A percentile compares a stretch with the other conserved stretches of the same genome.
Conservation (phyloP, 1,140 invertebrate genomes). For the Plutomurus gul region DNA sequence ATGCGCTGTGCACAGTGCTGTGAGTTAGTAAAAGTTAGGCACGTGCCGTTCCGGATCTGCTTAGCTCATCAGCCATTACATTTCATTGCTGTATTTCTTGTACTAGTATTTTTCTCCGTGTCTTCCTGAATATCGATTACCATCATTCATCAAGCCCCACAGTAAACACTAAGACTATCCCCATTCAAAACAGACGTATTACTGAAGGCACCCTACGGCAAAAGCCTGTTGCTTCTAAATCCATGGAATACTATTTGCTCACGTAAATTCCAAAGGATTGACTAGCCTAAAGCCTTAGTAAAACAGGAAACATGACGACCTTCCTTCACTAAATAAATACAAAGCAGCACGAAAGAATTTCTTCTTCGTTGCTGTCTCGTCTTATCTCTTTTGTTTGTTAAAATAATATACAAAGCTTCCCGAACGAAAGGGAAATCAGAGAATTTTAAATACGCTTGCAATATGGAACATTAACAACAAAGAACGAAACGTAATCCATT, state of each 20-base stretch:
- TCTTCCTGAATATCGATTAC: background rate
- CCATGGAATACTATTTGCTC: too few species aligned
- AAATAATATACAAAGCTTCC: background rate
- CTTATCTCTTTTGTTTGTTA: background rate
- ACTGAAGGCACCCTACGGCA: too few species aligned
- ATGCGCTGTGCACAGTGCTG: too few species aligned
- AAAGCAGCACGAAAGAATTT: background rate
- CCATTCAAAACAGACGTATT: background rate
- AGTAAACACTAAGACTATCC: background rate
- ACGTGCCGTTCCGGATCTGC: background rate
- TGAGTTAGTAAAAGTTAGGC: background rate
- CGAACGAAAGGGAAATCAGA: background rate
- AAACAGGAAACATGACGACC: slow-evolving; percentile 14
- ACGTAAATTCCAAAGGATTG: too few species aligned
- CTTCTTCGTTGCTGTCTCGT: background rate
- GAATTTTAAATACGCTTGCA: background rate
- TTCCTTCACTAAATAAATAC: background rate
- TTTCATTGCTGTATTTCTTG: background rate
- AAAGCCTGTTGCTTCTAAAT: too few species aligned
- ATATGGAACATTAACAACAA: background rate
- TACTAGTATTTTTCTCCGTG: background rate
- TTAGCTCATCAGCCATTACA: background rate
- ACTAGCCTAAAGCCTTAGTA: slow-evolving; percentile 5
- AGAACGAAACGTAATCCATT: background rate
- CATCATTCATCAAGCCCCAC: slow-evolving; percentile 11